Evolutionary conservation across 2,888 invertebrate species (phyloP), one percentile per base, ranked within the genome.

Genomic region (Neocrepidodera transversa): DNA sequence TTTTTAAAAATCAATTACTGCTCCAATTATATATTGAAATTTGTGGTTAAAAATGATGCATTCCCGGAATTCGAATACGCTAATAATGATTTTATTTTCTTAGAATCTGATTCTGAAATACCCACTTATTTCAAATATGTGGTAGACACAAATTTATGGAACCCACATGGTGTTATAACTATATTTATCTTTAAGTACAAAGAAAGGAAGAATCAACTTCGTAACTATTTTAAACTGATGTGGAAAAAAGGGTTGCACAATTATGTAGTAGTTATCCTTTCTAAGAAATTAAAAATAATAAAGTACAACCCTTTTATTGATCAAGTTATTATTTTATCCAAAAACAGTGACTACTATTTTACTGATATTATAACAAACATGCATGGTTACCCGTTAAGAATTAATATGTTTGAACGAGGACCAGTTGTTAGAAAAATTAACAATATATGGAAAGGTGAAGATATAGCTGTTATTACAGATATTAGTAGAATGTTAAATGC

Each of bases 401-500:
- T 53, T 6, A 23, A n/a, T 5, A n/a, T 43, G 2, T 23, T 23
- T 18, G 43, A 43, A 45, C 18, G 11, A 17, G 18, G 8, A 14
- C 35, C 17, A 7, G 7, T 13, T 23, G 13, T 45, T 7, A 45
- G 3, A 13, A 35, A 45, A 14, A 11, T n/a, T 1, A 11, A 43
- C 11, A 17, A 11, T 11, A 14, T 16, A 20, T 53, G 32, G 45
- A 14, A 2, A 4, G 26, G 50, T 1, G n/a, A 14, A 1, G 20
- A 16, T 11, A 16, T 16, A n/a, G 13, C 2, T 0, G 11, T 14
- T 2, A 45, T 53, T 16, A n/a, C 20, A 5, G 45, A 45, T 26
- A 14, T 53, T n/a, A 18, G 23, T 35, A 43, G 5, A 45, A 20
- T 43, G 23, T 11, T 53, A 11, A 53, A 53, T 2, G 53, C 53